Evolutionary conservation across 2,888 invertebrate species (phyloP), one percentile per base, ranked within the genome.

Genomic region (Trichogramma dendrolimi): DNA sequence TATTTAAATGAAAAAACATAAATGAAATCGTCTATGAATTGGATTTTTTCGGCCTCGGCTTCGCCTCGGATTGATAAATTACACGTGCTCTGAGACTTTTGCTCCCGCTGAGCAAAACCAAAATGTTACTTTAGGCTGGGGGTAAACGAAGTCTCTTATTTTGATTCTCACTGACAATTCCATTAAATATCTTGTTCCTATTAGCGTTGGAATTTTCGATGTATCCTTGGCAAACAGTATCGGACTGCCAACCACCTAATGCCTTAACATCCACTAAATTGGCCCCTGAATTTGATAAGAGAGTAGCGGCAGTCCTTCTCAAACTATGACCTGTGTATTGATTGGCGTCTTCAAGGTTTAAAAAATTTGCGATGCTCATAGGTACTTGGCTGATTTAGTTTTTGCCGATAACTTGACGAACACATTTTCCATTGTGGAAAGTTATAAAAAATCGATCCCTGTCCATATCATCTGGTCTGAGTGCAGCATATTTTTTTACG

Each of bases 171-270:
- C n/a, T n/a, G n/a, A n/a, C n/a, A n/a, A 56, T 56, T 4, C 49
- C 56, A 2, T 56, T 42, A 56, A 56, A 56, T 41, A 56, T 56
- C 48, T 49, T 56, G 42, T 42, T 41, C 4, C 42, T 40, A 56
- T 56, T 56, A 49, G 48, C 49, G 48, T 56, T 49, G 5, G 49
- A 56, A 38, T 56, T 7, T 10, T 56, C 49, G 10, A 56, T 56
- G 7, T 48, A 49, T 8, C 48, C 49, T 49, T 56, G 56, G 7
- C 42, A 44, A 10, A 56, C 11, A 10, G 39, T 52, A 10, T 52
- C 52, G 5, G 40, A 52, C 5, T 11, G 4, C 40, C 52, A 40
- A 40, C 53, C 53, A 43, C 53, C 53, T n/a, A 53, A 43, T 43
- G 41, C 42, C 27, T 53, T 53, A 11, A 53, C 43, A 43, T 14